A percentile compares a stretch with the other conserved stretches of the same genome.
Conservation (phyloP, 2,797 vertebrate species). For the Enteromius radiatus region DNA sequence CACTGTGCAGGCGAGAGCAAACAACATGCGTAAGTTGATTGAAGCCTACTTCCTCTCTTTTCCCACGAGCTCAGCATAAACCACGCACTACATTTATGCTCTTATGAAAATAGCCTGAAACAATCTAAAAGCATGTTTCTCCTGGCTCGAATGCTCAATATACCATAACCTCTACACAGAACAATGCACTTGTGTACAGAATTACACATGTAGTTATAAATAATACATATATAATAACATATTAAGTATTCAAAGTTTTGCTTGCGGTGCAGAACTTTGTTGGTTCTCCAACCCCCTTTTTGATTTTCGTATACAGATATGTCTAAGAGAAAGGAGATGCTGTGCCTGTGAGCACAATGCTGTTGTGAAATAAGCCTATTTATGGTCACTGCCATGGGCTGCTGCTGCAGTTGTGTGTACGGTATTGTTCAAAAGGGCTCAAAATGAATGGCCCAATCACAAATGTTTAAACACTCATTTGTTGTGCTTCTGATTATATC, state of each 20-base stretch:
- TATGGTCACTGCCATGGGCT: slow-evolving; percentile 70
- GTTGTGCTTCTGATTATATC: slow-evolving; percentile 58
- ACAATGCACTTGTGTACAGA: slow-evolving; percentile 13
- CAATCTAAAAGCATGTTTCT: slow-evolving; percentile 18
- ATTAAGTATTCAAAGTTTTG: slow-evolving; percentile 14
- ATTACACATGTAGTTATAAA: slow-evolving; percentile 23
- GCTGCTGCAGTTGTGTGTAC: slow-evolving; percentile 55
- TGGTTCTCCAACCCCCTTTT: neutral
- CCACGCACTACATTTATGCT: neutral
- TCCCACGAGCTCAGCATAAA: slow-evolving; percentile 30
- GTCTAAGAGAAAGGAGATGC: neutral
- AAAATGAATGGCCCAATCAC: slow-evolving; percentile 49
- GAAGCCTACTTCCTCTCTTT: slow-evolving; percentile 42
- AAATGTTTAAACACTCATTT: slow-evolving; percentile 51
- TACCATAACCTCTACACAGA: neutral
- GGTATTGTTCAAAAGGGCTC: slow-evolving; percentile 66
- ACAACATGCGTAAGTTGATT: slow-evolving; percentile 90
- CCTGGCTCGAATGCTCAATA: neutral
- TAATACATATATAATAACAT: neutral
- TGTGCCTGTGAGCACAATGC: slow-evolving; percentile 7
- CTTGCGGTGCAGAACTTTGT: slow-evolving; percentile 16
- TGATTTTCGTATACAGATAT: slow-evolving; percentile 2
- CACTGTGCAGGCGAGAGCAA: slow-evolving; percentile 86
- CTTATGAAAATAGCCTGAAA: neutral
- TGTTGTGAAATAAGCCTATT: slow-evolving; percentile 73